Evolutionary conservation across 2,797 vertebrate genomes (phyloP), one percentile per base, ranked within the genome.

Genomic region (Acrocephalus scirpaceus): DNA sequence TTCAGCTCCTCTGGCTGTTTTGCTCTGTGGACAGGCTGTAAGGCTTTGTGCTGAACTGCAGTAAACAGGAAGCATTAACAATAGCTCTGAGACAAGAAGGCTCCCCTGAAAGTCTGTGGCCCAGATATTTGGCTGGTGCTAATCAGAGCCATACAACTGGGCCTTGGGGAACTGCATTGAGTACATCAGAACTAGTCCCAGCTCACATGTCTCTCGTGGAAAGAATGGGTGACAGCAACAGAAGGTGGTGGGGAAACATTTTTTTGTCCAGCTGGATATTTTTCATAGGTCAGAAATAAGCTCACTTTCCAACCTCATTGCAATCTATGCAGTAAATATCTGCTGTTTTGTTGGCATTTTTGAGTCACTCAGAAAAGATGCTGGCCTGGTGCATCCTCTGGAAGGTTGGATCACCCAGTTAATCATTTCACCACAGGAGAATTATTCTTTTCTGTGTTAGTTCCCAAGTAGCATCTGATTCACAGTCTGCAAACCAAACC

Each of bases 1-100:
- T 93, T 88, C 8, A 0, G 61, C 77, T 95, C 38, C 77, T 82
- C 58, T 51, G 90, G 81, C 60, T 85, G 34, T 77, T 93, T 72
- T 94, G 54, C 65, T 90, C 40, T 22, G 67, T 80, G 92, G 94
- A 88, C 87, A 65, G 93, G 67, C 92, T 73, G 50, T 15, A 58
- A 78, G 78, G 86, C 91, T 96, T 95, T 96, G 95, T 96, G 93
- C 90, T 88, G 82, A 79, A 30, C 83, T 93, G 78, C 86, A 72
- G 90, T 88, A 95, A 96, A 96, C 97, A 97, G 92, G 95, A 97
- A 96, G 21, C 16, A 2, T 91, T 95, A 97, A 97, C 96, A 97
- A 96, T 96, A 87, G 95, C 90, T 88, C 83, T 96, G 94, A 93
- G 95, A 95, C 89, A 93, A 94, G 95, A 94, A 92, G 78, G 88